A percentile compares a stretch with the other conserved stretches of the same genome.
phyloP scores from a whole-genome alignment of 2,113 vertebrate species.

The Cricetomys ansorgei region DNA sequence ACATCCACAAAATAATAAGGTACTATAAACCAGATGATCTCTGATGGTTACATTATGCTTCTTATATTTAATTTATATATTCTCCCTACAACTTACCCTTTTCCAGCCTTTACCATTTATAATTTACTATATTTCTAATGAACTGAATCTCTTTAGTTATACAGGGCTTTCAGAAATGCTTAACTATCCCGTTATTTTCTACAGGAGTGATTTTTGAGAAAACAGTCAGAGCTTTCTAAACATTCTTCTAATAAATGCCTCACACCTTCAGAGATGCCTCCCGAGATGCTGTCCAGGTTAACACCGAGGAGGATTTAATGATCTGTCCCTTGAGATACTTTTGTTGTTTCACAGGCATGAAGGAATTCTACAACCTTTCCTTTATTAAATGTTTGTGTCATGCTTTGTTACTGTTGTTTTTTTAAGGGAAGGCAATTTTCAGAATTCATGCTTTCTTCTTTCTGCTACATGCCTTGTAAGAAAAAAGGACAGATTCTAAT shows the following conservation, averaged over 20 bases:
- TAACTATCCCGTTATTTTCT: slow-evolving; percentile 74
- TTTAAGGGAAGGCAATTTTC: slow-evolving; percentile 60
- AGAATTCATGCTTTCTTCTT: slow-evolving; percentile 47
- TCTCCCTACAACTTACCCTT: slow-evolving; percentile 48
- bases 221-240: slow-evolving; percentile 70
- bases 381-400: slow-evolving; percentile 75
- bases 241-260: slow-evolving; percentile 71
- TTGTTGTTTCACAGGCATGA: slow-evolving; percentile 66
- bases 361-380: slow-evolving; percentile 63
- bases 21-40: slow-evolving; percentile 49
- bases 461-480: neutral
- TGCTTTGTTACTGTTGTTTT: slow-evolving; percentile 65
- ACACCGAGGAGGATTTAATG: slow-evolving; percentile 74
- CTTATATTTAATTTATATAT: slow-evolving; percentile 74
- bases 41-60: slow-evolving; percentile 55
- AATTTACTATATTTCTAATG: slow-evolving; percentile 78
- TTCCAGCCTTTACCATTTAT: slow-evolving; percentile 72
- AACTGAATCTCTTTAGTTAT: slow-evolving; percentile 62
- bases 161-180: slow-evolving; percentile 68
- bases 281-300: slow-evolving; percentile 66
- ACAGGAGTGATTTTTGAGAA: slow-evolving; percentile 67
- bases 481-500: neutral
- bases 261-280: slow-evolving; percentile 65
- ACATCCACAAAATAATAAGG: slow-evolving; percentile 51
- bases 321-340: slow-evolving; percentile 75